Conservation (phyloP, 2,113 vertebrate genomes). For the Nyctereutes procyonoides region DNA sequence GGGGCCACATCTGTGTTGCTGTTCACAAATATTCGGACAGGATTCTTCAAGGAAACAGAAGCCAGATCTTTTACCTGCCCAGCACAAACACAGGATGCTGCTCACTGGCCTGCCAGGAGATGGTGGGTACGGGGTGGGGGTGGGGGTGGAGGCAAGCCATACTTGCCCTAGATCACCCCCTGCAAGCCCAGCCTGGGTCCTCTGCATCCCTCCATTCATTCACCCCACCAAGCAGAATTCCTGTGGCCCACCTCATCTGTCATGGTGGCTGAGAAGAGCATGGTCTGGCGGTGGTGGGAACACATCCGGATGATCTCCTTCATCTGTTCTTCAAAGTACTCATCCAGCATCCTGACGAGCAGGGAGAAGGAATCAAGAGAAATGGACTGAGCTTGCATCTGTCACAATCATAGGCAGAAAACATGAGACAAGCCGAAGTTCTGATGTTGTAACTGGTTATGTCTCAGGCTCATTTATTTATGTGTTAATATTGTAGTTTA, state of each 20-base stretch:
- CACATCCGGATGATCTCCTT: slow-evolving; percentile 98
- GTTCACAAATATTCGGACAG: slow-evolving; percentile 96
- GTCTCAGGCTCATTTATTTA: background rate
- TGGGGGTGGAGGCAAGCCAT: background rate
- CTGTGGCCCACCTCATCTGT: slow-evolving; percentile 92
- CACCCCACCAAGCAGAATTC: background rate
- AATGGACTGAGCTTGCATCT: fast-evolving
- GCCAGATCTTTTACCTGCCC: slow-evolving; percentile 97
- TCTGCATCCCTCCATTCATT: background rate
- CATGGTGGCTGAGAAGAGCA: slow-evolving; percentile 99
- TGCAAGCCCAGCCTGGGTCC: background rate
- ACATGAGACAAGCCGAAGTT: too few species aligned
- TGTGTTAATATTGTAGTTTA: background rate
- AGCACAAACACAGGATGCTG: background rate
- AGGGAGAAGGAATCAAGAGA: background rate
- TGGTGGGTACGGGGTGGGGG: background rate
- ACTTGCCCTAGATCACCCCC: background rate
- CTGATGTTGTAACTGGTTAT: background rate
- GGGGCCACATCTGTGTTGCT: slow-evolving; percentile 99
- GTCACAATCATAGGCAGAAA: background rate
- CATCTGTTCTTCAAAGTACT: slow-evolving; percentile 99
- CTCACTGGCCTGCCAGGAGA: background rate
- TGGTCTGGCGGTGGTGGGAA: slow-evolving; percentile 95
- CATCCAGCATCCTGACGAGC: slow-evolving; percentile 95
- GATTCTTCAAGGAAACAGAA: slow-evolving; percentile 95